Base-by-base conservation (phyloP, 2,113 vertebrate species). In the Columbina picui region DNA sequence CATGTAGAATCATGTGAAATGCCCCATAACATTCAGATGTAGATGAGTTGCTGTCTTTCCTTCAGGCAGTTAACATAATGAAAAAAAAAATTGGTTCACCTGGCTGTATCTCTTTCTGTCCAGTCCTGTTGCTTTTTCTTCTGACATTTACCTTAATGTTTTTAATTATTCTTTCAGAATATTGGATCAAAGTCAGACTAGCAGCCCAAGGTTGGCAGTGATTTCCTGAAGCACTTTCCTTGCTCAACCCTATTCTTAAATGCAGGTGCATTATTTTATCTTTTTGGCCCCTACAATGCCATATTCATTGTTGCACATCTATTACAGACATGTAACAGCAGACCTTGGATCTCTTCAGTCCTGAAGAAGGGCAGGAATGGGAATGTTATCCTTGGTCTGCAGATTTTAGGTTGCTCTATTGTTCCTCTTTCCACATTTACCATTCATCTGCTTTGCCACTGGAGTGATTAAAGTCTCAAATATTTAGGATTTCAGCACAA, bases 331-430 rank as follows among this genome's bases (percentile, higher is more conserved):
- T 1, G 0, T 15, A 38, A 39, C 26, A 68, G 29, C 36, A 78
- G 45, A 65, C 1, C 17, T 3, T 1, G 1, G 1, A 25, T 7
- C 5, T 36, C n/a, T 38, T n/a, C 17, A 16, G 14, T 25, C 47
- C 45, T 32, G 22, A 26, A 45, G 45, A 65, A 77, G 18, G 17
- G 34, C 36, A 38, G 70, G 53, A 69, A 38, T 2, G 19, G 50
- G 30, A 81, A 27, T 0, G 0, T 36, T n/a, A 8, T 52, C 26
- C 60, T 53, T 1, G 2, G 4, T 52, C 59, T 65, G 39, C 34
- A 77, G 53, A 34, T 30, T 18, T 36, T 8, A 0, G 0, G 0
- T 14, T 57, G 26, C 22, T 87, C 41, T 39, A 69, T 1, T 1
- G 0, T 69, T 81, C 39, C 21, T 36, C 12, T 17, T 39, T 22